Conservation (phyloP, 2,888 invertebrate genomes). For the Ormyrus thymus region DNA sequence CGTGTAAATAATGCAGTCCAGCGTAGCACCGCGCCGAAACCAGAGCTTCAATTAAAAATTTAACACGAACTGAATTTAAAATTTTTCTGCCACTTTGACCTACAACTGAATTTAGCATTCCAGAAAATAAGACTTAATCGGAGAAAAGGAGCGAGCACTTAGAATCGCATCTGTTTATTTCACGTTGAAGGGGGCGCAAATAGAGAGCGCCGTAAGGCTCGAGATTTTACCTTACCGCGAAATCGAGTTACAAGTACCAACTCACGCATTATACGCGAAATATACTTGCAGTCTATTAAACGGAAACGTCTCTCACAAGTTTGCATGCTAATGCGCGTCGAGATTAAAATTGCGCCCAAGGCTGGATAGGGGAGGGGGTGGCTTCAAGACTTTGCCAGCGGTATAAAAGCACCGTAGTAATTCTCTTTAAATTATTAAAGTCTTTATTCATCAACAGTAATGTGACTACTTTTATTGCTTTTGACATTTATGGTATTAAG, state of each 20-base stretch:
- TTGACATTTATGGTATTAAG: constrained; percentile 4
- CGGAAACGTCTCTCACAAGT: constrained; percentile 30
- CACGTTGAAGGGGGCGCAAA: too few species aligned
- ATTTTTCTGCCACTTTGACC: not conserved
- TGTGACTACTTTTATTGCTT: constrained; percentile 3
- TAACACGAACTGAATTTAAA: not conserved
- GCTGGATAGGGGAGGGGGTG: not conserved
- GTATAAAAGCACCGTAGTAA: not conserved
- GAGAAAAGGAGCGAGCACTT: constrained; percentile 12
- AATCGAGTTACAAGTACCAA: constrained; percentile 33
- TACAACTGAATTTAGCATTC: not conserved
- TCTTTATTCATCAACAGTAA: constrained; percentile 26
- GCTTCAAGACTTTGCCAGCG: not conserved
- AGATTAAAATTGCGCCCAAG: constrained; percentile 34
- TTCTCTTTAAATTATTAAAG: constrained; percentile 25
- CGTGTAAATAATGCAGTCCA: too few species aligned
- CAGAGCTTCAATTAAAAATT: too few species aligned
- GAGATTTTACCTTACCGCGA: constrained; percentile 15
- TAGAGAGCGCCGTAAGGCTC: not conserved
- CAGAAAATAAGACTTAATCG: not conserved
- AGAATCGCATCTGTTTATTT: constrained; percentile 9
- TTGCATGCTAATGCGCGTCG: constrained; percentile 31
- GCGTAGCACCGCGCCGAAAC: too few species aligned
- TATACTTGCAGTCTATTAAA: constrained; percentile 38
- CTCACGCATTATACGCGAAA: constrained; percentile 13